These are phyloP conservation scores for Leptocoma aspasia DNA, from an alignment of 2,113 vertebrate genomes.

Conservation along the genomic window DNA sequence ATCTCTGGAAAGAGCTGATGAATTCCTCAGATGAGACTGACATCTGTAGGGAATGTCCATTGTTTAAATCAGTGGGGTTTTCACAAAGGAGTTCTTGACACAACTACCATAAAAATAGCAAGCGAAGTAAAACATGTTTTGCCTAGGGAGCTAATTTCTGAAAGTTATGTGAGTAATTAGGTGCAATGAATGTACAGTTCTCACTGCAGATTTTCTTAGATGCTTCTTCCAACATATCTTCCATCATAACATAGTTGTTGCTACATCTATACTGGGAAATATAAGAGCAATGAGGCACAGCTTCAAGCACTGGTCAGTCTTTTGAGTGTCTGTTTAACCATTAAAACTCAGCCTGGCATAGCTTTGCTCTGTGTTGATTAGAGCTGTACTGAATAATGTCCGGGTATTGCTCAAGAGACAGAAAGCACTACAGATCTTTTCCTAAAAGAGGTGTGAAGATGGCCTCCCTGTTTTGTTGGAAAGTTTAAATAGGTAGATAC, in stretches of 20 bases:
- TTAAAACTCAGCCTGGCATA: not conserved
- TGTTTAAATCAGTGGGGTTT: not conserved
- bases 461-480: not conserved
- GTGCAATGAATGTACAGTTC: not conserved
- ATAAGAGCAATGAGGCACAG: not conserved
- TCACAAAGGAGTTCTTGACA: not conserved
- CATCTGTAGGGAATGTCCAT: not conserved
- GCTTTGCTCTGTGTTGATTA: not conserved
- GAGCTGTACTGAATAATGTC: not conserved
- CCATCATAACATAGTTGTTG: not conserved
- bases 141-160: not conserved
- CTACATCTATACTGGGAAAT: not conserved
- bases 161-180: not conserved
- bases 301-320: not conserved
- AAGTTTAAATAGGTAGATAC: not conserved
- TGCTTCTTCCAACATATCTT: not conserved
- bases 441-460: not conserved
- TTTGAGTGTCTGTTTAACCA: not conserved
- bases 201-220: not conserved
- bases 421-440: not conserved
- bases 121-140: not conserved
- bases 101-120: not conserved
- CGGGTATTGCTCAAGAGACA: not conserved
- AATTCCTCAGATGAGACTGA: not conserved
- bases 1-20: not conserved